Conservation (phyloP, 2,888 invertebrate species). For the Limnephilus marmoratus region DNA sequence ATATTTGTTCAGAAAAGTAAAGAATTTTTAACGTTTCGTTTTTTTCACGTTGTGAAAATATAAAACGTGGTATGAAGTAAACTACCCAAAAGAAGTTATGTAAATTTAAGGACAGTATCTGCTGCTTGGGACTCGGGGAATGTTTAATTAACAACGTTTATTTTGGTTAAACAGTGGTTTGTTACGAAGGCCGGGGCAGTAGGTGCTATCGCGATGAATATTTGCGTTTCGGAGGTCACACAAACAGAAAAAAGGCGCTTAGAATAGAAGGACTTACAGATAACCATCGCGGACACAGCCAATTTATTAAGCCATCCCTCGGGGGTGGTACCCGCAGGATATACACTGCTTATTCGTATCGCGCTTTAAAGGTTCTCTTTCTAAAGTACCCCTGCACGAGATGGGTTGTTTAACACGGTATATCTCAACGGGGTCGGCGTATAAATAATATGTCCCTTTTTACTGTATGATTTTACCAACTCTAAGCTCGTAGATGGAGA, state of each 20-base stretch:
- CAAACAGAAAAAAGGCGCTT: conserved; percentile 9
- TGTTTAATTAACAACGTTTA: background rate
- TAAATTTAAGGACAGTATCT: background rate
- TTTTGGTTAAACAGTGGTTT: conserved; percentile 2
- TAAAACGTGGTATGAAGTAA: background rate
- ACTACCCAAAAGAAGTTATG: background rate
- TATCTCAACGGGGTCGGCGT: background rate
- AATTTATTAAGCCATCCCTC: conserved; percentile 58
- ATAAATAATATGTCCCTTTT: conserved; percentile 39
- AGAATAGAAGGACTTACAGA: conserved; percentile 49
- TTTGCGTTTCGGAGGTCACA: conserved; percentile 17
- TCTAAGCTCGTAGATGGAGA: background rate
- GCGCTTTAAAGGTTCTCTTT: conserved; percentile 3
- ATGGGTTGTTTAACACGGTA: background rate
- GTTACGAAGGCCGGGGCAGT: background rate
- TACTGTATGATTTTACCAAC: background rate
- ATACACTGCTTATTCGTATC: background rate
- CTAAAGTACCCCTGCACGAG: conserved; percentile 10
- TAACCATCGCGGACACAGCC: conserved; percentile 60
- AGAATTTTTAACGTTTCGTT: background rate
- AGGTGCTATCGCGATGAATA: background rate
- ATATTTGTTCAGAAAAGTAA: background rate
- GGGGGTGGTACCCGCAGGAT: background rate
- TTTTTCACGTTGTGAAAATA: background rate
- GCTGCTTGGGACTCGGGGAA: background rate